Base-by-base conservation (phyloP, 2,113 vertebrate species). In the Columbina picui region DNA sequence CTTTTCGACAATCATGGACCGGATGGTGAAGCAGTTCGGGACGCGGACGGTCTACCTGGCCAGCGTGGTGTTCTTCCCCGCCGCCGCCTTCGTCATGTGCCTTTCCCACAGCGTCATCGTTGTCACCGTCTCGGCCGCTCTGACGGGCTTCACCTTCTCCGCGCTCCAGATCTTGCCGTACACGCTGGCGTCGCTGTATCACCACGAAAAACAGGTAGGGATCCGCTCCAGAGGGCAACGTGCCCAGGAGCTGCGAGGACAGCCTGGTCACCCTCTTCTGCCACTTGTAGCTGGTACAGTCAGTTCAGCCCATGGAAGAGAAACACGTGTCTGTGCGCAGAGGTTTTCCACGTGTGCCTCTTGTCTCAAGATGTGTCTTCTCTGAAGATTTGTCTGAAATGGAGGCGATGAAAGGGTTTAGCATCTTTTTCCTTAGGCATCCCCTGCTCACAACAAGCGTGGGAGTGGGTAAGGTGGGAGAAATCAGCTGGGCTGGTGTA, bases 151-250 rank as follows among this genome's bases (percentile, higher is more conserved):
- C 96, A 98, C 98, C 83, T 98, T 98, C 98, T 98, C 98, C 2
- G 97, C 98, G 5, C 97, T 99, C 60, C 98, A 99, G 97, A 98
- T 99, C 88, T 97, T 99, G 94, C 99, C 99, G 0, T 99, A 99
- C 95, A 99, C 98, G 0, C 97, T 99, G 56, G 98, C 98, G 6
- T 98, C 98, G 1, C 98, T 99, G 32, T 99, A 99, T 84, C 99
- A 99, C 84, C 98, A 98, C 0, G 98, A 99, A 64, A 98, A 98
- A 59, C 98, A 98, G 98, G 99, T 99, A 50, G 47, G 70, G 56
- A 1, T 26, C 57, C 41, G 41, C 80, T 47, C 12, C 36, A 2
- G 59, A 6, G 55, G 14, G 14, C 11, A 3, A 0, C 1, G 64
- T 26, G 64, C 22, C 17, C 5, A 9, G 13, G 10, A 11, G 77